These are phyloP conservation scores for Leguminivora glycinivorella DNA, from an alignment of 1,140 invertebrate species.

Conservation along the genomic window DNA sequence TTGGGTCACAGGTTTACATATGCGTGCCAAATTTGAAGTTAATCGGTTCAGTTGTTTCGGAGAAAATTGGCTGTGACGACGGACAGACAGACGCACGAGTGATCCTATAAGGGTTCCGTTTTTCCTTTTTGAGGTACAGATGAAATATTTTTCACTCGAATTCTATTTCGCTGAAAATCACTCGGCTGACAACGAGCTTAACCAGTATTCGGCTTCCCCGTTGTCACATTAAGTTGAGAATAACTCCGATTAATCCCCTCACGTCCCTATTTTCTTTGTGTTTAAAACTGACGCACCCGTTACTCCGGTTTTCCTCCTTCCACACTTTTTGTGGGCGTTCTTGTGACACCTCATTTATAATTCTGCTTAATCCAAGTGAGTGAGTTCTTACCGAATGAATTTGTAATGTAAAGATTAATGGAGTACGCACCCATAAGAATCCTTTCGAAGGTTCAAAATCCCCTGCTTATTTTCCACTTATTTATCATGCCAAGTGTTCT, in stretches of 20 bases:
- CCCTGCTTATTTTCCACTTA: conserved; percentile 50
- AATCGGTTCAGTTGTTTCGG: too few relatives aligned
- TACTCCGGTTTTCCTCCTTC: conserved; percentile 61
- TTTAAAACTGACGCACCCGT: conserved; percentile 60
- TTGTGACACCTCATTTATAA: conserved; percentile 76
- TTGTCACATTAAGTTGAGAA: conserved; percentile 32
- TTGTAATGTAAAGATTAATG: conserved; percentile 76
- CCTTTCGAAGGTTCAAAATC: conserved; percentile 44
- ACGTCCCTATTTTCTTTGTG: conserved; percentile 39
- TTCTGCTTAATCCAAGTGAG: conserved; percentile 74
- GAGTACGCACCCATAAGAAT: conserved; percentile 44
- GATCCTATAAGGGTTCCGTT: too few relatives aligned
- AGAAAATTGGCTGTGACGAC: too few relatives aligned
- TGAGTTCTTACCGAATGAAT: conserved; percentile 76
- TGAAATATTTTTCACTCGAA: too few relatives aligned
- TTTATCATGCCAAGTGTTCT: conserved; percentile 46
- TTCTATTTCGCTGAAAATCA: conserved; percentile 20
- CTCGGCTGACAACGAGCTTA: conserved; percentile 4
- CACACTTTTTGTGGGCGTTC: conserved; percentile 66
- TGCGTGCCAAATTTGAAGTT: too few relatives aligned
- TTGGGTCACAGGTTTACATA: too few relatives aligned
- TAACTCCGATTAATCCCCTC: conserved; percentile 36
- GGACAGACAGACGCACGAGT: too few relatives aligned
- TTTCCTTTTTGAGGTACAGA: too few relatives aligned
- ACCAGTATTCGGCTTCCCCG: conserved; percentile 2